Evolutionary conservation across 2,113 vertebrate genomes (phyloP).

Genomic region (Bubo scandiacus): DNA sequence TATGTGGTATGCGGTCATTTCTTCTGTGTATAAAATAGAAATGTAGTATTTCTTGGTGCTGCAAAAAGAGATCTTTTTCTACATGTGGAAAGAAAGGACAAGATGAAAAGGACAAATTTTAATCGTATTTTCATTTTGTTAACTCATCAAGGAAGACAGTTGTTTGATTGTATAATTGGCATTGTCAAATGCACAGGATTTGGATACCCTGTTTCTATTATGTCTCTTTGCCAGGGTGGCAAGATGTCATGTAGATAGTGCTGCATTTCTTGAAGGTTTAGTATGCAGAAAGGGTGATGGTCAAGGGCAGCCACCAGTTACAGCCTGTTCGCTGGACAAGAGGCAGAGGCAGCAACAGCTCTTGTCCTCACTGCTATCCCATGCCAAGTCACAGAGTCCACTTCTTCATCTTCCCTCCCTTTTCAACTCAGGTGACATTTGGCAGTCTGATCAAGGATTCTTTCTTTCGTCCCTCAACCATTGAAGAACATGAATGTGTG

Average conservation of each 20-base stretch:
- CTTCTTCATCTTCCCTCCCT: background rate
- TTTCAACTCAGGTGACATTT: background rate
- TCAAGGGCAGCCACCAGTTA: background rate
- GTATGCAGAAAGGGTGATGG: background rate
- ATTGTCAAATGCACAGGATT: background rate
- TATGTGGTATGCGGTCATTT: background rate
- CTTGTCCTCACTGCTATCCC: background rate
- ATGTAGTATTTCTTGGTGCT: background rate
- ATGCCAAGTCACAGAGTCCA: too few relatives aligned
- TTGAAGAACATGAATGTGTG: background rate
- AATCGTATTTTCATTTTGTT: background rate
- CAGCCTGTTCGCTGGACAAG: background rate
- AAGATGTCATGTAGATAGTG: fast-evolving
- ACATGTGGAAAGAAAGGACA: background rate
- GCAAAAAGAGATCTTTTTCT: background rate
- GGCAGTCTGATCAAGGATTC: background rate
- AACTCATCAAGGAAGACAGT: background rate
- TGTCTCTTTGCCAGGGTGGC: background rate
- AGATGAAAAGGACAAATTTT: background rate
- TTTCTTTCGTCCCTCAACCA: background rate
- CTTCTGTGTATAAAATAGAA: background rate
- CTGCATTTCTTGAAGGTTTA: background rate
- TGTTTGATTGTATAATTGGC: fast-evolving
- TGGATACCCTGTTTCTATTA: background rate
- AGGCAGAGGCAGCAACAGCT: background rate